A percentile compares a stretch with the other conserved stretches of the same genome.
Conservation (phyloP, 2,888 invertebrate species). For the Rhorus exstirpatorius region DNA sequence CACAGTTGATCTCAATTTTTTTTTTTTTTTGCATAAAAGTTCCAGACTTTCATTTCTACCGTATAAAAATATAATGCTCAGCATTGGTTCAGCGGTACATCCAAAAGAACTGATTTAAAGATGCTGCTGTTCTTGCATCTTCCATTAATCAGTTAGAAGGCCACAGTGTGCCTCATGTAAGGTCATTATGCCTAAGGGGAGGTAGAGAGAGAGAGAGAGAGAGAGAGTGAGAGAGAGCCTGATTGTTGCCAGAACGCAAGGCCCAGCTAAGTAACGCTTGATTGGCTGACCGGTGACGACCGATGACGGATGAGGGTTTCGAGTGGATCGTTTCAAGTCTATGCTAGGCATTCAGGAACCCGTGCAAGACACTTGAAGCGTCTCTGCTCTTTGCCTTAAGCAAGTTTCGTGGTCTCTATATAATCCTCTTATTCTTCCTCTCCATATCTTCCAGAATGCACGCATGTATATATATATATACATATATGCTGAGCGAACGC, state of each 20-base stretch:
- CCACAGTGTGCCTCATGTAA: conserved; percentile 56
- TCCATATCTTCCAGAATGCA: conserved; percentile 26
- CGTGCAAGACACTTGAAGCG: conserved; percentile 38
- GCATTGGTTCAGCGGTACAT: conserved; percentile 16
- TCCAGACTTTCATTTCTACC: not conserved
- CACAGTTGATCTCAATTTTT: not conserved
- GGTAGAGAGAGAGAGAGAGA: conserved; percentile 29
- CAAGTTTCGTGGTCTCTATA: conserved; percentile 55
- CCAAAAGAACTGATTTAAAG: conserved; percentile 32
- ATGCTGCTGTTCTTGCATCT: conserved; percentile 65
- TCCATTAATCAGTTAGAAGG: conserved; percentile 80
- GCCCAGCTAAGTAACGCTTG: conserved; percentile 64
- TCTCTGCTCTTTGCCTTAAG: conserved; percentile 46
- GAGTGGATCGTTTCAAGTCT: conserved; percentile 69
- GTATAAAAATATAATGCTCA: conserved; percentile 1
- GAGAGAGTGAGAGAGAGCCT: conserved; percentile 18
- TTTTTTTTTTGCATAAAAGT: not conserved
- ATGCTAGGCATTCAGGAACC: not conserved
- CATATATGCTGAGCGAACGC: conserved; percentile 15
- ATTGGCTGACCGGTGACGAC: conserved; percentile 74
- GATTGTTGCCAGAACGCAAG: conserved; percentile 12
- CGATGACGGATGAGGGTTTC: conserved; percentile 79
- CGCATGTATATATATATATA: conserved; percentile 13
- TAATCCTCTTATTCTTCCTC: conserved; percentile 56
- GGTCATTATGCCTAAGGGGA: conserved; percentile 76